Evolutionary conservation across 1,140 invertebrate species (phyloP).

Genomic region (Drosophila tristis): DNA sequence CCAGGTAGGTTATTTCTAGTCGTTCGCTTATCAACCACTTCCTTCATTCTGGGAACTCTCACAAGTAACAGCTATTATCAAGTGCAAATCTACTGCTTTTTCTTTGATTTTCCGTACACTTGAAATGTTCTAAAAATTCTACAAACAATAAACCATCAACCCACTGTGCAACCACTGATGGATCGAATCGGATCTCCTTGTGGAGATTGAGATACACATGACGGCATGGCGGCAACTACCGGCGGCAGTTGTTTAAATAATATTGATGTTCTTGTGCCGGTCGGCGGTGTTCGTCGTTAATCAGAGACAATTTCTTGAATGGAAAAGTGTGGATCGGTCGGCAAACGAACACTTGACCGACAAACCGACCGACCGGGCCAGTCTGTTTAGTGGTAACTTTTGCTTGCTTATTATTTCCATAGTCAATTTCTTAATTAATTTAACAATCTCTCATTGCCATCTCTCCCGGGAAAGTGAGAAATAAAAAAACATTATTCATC

Average conservation of each 20-base stretch:
- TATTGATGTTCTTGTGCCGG: constrained; percentile 25
- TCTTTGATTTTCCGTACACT: constrained; percentile 16
- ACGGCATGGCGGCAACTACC: constrained; percentile 12
- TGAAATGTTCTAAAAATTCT: neutral
- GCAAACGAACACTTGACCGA: constrained; percentile 60
- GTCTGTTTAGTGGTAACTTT: constrained; percentile 10
- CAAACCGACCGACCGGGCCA: neutral
- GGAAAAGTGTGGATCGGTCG: constrained; percentile 69
- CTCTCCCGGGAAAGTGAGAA: constrained; percentile 26
- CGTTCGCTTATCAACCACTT: neutral
- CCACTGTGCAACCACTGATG: constrained; percentile 15
- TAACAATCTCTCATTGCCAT: constrained; percentile 50
- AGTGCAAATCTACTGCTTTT: neutral
- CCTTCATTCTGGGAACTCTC: constrained; percentile 9
- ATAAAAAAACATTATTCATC: constrained; percentile 38
- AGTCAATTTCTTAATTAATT: constrained; percentile 43
- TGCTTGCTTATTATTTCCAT: constrained; percentile 21
- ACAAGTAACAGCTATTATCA: neutral
- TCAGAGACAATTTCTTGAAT: constrained; percentile 72
- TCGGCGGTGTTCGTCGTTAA: constrained; percentile 52
- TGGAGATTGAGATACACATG: constrained; percentile 2
- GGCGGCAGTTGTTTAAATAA: constrained; percentile 24
- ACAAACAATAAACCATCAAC: neutral
- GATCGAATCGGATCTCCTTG: constrained; percentile 1
- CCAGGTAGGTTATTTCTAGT: constrained; percentile 16